phyloP scores from a whole-genome alignment of 1,140 invertebrate species.

The Microplitis demolitor region DNA sequence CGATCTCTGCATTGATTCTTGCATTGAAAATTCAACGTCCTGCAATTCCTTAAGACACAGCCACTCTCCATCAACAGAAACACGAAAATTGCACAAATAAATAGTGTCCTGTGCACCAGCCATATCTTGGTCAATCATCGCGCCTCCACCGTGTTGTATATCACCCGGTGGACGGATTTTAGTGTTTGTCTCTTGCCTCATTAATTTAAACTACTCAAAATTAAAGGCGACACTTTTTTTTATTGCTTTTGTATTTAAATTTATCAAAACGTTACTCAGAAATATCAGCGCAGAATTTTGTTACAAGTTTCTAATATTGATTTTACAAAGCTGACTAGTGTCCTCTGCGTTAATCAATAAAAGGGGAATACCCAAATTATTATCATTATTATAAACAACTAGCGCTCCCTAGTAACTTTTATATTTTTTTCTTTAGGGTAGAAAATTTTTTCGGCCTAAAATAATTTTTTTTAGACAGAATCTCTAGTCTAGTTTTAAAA shows the following conservation, averaged over 20 bases:
- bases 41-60: slow-evolving; percentile 93
- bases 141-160: slow-evolving; percentile 48
- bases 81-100: slow-evolving; percentile 95
- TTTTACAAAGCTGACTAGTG: slow-evolving; percentile 51
- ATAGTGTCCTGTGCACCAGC: slow-evolving; percentile 92
- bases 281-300: slow-evolving; percentile 32
- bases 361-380: not conserved
- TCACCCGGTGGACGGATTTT: slow-evolving; percentile 52
- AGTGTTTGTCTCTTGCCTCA: slow-evolving; percentile 53
- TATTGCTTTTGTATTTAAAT: no score
- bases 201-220: slow-evolving; percentile 7
- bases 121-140: slow-evolving; percentile 70
- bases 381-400: no score
- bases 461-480: no score
- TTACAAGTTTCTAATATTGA: slow-evolving; percentile 46
- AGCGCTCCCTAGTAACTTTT: no score
- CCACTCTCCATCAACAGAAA: slow-evolving; percentile 97
- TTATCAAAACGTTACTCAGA: not conserved
- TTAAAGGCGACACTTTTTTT: no score
- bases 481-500: no score
- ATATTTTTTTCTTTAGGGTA: no score
- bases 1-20: slow-evolving; percentile 68
- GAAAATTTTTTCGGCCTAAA: no score
- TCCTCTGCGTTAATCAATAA: slow-evolving; percentile 59
- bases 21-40: slow-evolving; percentile 81